Conservation (phyloP, 2,113 vertebrate genomes). For the Circaetus cinerascens region DNA sequence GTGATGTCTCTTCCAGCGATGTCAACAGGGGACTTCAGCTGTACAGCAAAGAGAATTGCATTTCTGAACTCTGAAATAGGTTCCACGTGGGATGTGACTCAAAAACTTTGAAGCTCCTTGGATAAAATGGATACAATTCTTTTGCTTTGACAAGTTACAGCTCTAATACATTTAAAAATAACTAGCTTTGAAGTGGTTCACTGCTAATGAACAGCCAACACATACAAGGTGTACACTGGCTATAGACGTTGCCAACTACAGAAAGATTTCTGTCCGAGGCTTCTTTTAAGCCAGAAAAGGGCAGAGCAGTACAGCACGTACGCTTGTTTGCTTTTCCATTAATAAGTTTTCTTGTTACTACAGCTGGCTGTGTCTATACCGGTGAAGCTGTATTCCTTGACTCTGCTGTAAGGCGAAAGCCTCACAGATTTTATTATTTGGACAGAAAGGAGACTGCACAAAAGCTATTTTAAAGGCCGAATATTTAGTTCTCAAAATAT, state of each 20-base stretch:
- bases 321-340: background rate
- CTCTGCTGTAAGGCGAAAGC: background rate
- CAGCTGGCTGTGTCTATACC: background rate
- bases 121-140: background rate
- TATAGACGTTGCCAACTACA: background rate
- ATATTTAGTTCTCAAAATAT: background rate
- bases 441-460: background rate
- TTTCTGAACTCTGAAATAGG: background rate
- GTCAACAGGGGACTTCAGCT: too few species aligned
- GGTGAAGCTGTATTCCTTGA: background rate
- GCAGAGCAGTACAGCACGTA: background rate
- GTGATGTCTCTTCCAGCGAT: background rate
- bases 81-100: background rate
- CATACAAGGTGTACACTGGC: background rate
- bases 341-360: background rate
- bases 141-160: background rate
- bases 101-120: background rate
- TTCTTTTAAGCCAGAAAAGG: background rate
- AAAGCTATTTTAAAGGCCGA: background rate
- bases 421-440: background rate
- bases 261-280: background rate
- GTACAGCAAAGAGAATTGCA: background rate
- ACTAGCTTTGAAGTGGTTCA: background rate
- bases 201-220: background rate
- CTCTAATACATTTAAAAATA: background rate